Conservation (phyloP, 2,888 invertebrate species). For the Melieria crassipennis region DNA sequence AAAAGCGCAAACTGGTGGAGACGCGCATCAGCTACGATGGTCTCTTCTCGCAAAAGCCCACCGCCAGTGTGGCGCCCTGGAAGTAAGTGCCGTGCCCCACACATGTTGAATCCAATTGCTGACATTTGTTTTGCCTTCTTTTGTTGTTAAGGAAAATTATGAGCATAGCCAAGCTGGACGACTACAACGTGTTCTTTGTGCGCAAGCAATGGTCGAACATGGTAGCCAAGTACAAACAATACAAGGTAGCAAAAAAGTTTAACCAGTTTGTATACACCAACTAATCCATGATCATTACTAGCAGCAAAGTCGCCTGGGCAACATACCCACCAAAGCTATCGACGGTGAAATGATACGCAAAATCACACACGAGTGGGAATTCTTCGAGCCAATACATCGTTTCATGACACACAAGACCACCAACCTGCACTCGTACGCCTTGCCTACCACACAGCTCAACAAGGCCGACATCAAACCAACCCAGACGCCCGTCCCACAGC, state of each 20-base stretch:
- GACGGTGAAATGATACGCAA: conserved; percentile 46
- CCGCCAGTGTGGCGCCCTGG: conserved; percentile 57
- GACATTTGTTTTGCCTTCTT: conserved; percentile 5
- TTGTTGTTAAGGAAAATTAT: conserved; percentile 50
- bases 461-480: conserved; percentile 1
- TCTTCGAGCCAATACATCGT: conserved; percentile 58
- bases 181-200: conserved; percentile 58
- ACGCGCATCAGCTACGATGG: conserved; percentile 57
- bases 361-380: conserved; percentile 61
- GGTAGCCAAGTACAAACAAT: conserved; percentile 58
- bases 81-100: conserved; percentile 50
- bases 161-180: conserved; percentile 53
- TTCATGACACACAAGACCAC: conserved; percentile 61
- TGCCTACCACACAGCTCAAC: conserved; percentile 36
- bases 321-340: conserved; percentile 40
- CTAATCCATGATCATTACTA: background rate
- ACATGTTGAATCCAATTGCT: background rate
- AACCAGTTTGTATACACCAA: background rate
- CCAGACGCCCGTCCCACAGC: conserved; percentile 13
- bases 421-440: conserved; percentile 61
- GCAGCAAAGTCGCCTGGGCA: conserved; percentile 47
- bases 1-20: conserved; percentile 58
- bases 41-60: conserved; percentile 55
- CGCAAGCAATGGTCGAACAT: conserved; percentile 61
- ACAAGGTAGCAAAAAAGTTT: conserved; percentile 49